Base-by-base conservation (phyloP, 2,797 vertebrate genomes). In the Gila robusta region DNA sequence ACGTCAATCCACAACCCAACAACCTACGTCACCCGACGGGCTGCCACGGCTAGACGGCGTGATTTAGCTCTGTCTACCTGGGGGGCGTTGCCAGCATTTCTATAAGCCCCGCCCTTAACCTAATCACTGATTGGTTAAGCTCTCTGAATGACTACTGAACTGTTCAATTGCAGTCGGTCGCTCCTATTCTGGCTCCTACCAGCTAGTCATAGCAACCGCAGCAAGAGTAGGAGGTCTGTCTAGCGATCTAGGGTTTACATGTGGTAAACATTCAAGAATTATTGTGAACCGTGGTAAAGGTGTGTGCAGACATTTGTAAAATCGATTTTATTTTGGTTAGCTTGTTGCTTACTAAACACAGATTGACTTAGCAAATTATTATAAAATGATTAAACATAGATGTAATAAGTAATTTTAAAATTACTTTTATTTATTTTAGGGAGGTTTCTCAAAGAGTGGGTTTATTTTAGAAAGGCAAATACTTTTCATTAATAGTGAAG, bases 1-100 rank as follows among this genome's bases (percentile, higher is more conserved):
- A 94, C 95, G 95, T 96, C 94, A 96, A 94, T 84, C 92, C 94
- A 93, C 95, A 90, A 91, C 91, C 92, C 81, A 90, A 92, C 92
- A 92, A 92, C 92, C 93, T 92, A 96, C 96, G 96, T 96, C 96
- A 96, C 86, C 72, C 86, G 88, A 64, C 86, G 52, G 62, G 23
- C 79, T 81, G 85, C 81, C 92, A 92, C 93, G 94, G 96, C 95
- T 94, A 95, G 94, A 93, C 93, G 93, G 94, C 93, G 93, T 94
- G 94, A 74, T 81, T 81, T 69, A 87, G 64, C 4, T 92, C 90
- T 92, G 91, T 89, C 89, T 79, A 88, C 88, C 91, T 88, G 87
- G 86, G 86, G 69, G 79, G 79, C 70, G 80, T 82, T 32, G 35
- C 73, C 62, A 14, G 66, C 32, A 56, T 71, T 72, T 59, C 62